phyloP scores from a whole-genome alignment of 2,113 vertebrate genomes.

The Macquaria australasica region DNA sequence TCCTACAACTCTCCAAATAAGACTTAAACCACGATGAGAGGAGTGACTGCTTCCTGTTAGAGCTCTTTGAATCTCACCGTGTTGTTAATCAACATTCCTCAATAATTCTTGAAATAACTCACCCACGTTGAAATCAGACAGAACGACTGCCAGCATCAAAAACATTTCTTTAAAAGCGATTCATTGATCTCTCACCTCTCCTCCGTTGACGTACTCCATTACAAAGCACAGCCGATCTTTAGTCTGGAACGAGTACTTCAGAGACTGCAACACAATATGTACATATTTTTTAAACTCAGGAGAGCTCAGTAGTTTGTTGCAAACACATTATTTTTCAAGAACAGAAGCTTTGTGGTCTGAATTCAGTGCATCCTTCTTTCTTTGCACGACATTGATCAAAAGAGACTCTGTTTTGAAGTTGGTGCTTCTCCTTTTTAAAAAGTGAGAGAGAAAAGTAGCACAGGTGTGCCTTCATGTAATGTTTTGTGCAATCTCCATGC shows the following conservation, averaged over 20 bases:
- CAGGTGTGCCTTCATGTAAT: background rate
- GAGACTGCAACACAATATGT: slow-evolving; percentile 88
- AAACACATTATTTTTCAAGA: background rate
- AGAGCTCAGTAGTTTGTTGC: background rate
- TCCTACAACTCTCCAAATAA: background rate
- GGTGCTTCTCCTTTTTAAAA: background rate
- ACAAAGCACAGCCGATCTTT: slow-evolving; percentile 98
- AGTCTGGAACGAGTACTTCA: slow-evolving; percentile 99
- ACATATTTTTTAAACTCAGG: background rate
- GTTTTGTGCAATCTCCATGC: background rate
- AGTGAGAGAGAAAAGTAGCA: background rate
- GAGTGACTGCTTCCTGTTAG: background rate
- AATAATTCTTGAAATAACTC: slow-evolving; percentile 19
- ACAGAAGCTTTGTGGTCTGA: background rate
- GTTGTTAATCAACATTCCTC: slow-evolving; percentile 8
- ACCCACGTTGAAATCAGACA: background rate
- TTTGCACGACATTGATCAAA: background rate
- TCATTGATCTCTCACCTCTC: slow-evolving; percentile 88
- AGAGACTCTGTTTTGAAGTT: background rate
- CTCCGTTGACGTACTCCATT: slow-evolving; percentile 98
- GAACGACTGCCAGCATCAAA: slow-evolving; percentile 14
- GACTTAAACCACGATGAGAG: background rate
- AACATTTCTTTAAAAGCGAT: background rate
- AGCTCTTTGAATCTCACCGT: background rate
- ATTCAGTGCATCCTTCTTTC: background rate